Percentiles rank a stretch among this genome's conserved stretches.
Evolutionary conservation across 2,888 invertebrate genomes (phyloP).

Genomic region (Lysandra coridon): DNA sequence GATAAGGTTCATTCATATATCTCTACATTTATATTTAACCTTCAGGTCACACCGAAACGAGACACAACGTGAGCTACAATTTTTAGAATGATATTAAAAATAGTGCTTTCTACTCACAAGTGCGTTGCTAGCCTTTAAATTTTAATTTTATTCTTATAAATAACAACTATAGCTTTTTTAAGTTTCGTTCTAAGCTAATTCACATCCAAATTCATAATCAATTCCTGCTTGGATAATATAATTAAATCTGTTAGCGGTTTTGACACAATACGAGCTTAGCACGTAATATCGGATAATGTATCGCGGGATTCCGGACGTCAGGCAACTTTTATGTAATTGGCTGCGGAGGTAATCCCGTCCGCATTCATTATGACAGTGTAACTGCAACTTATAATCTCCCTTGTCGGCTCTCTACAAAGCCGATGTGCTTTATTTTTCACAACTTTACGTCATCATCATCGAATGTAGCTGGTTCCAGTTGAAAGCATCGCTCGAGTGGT

Average conservation of each 20-base stretch:
- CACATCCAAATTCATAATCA: not conserved
- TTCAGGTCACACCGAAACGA: too few species aligned
- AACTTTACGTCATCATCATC: not conserved
- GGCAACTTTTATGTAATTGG: constrained; percentile 62
- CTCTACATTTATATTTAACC: too few species aligned
- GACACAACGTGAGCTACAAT: too few species aligned
- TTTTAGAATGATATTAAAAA: too few species aligned
- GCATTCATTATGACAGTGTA: constrained; percentile 61
- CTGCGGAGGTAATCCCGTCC: constrained; percentile 56
- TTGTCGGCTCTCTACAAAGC: constrained; percentile 36
- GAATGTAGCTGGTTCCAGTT: not conserved
- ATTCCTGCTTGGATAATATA: constrained; percentile 21
- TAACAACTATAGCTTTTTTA: not conserved
- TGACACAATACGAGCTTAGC: constrained; percentile 32
- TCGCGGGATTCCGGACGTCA: constrained; percentile 58
- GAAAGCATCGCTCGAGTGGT: not conserved
- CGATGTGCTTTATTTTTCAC: constrained; percentile 15
- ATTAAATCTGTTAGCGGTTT: constrained; percentile 29
- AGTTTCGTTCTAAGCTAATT: not conserved
- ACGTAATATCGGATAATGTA: constrained; percentile 47
- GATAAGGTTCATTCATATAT: too few species aligned
- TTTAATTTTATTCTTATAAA: too few species aligned
- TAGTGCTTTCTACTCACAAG: too few species aligned
- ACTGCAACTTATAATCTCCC: constrained; percentile 64
- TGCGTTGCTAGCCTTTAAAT: too few species aligned